phyloP scores from a whole-genome alignment of 2,888 invertebrate genomes.

The Prosopocoilus inquinatus region DNA sequence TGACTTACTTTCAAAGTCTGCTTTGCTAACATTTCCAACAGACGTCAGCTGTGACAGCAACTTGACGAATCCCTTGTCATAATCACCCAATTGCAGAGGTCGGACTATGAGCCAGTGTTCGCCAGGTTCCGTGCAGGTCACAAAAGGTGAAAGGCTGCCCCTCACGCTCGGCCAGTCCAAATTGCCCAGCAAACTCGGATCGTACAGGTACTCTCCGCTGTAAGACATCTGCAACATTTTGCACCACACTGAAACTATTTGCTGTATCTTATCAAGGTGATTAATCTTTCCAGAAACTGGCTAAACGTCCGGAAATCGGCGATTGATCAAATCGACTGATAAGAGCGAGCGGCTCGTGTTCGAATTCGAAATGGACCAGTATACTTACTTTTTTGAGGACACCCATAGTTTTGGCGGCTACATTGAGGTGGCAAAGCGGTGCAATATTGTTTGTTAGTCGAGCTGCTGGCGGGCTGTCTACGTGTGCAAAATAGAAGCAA shows the following conservation, averaged over 20 bases:
- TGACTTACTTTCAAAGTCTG: conserved; percentile 76
- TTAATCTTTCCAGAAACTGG: too few species aligned
- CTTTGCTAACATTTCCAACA: conserved; percentile 76
- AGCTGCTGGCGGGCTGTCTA: too few species aligned
- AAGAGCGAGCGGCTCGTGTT: too few species aligned
- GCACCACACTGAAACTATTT: background rate
- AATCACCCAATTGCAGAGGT: conserved; percentile 77
- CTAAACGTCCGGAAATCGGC: too few species aligned
- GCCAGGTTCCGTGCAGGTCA: conserved; percentile 70
- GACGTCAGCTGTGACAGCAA: conserved; percentile 79
- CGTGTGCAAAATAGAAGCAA: too few species aligned
- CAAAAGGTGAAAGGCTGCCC: conserved; percentile 65
- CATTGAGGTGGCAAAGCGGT: too few species aligned
- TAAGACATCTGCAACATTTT: conserved; percentile 13
- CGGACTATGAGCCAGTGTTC: conserved; percentile 74
- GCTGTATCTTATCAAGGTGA: too few species aligned
- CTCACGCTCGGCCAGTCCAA: conserved; percentile 66
- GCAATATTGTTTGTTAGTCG: too few species aligned
- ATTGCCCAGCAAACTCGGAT: conserved; percentile 63
- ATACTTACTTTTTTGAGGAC: too few species aligned
- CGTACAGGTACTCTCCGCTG: conserved; percentile 54
- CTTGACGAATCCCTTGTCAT: conserved; percentile 79
- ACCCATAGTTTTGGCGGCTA: too few species aligned
- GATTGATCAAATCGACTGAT: too few species aligned
- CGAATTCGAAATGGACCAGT: too few species aligned